Evolutionary conservation across 92 coral and sea anemone species (phyloP), one percentile per base, ranked within the genome.

Genomic region (Hydrozoanthus gracilis): DNA sequence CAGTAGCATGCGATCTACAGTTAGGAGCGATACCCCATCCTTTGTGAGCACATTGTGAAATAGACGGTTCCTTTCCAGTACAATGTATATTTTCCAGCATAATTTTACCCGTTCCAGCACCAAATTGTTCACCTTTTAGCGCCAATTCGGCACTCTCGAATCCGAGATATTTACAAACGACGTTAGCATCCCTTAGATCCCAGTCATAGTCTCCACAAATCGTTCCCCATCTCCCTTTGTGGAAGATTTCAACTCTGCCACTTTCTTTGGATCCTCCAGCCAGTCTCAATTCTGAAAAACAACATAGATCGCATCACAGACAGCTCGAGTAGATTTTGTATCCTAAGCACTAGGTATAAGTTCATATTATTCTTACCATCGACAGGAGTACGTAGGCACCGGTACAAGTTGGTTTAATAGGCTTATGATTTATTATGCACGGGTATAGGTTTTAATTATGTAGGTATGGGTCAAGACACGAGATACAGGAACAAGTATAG

Each of bases 171-270:
- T 69, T 69, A 69, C 80, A 76, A 49, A 76, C 47, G 3, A 76
- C 80, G 52, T 51, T 15, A 11, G 80, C 80, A 20, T 51, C 80
- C 15, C 52, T 76, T 35, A 76, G 15, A 44, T 76, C 64, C 80
- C 80, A 76, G 46, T 44, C 20, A 8, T 62, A 4, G 27, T 76
- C 80, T 6, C 62, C 80, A 76, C 80, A 76, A 6, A 76, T 76
- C 5, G 64, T 16, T 46, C 82, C 82, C 82, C 82, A 76, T 16
- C 82, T 18, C 0, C 82, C 67, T 9, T 51, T 9, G 48, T 76
- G 67, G 46, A 8, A 76, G 15, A 76, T 66, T 20, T 51, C 46
- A 12, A 76, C 82, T 1, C 46, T 14, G 5, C 82, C 67, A 52
- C 65, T 76, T 10, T 27, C 13, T 1, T 6, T 45, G 14, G 4